Evolutionary conservation across 2,113 vertebrate genomes (phyloP), one percentile per base, ranked within the genome.

Genomic region (Oophaga pumilio): DNA sequence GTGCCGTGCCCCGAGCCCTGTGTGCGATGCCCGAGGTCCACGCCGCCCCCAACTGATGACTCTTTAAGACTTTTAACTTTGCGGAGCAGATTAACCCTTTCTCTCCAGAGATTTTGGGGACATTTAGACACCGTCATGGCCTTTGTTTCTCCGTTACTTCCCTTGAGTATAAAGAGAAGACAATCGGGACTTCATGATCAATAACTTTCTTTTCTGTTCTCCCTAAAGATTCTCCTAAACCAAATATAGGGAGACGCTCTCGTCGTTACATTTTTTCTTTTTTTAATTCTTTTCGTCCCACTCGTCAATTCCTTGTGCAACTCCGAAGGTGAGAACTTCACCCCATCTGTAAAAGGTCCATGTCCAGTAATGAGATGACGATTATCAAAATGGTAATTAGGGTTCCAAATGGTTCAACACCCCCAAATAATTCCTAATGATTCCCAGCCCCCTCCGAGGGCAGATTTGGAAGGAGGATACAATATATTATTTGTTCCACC

Each of bases 11-110:
- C 93, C 90, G 90, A 89, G 90, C 92, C 93, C 92, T 94, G 93
- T 93, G 94, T 93, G 93, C 89, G 89, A 91, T 94, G 91, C 90
- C 91, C 92, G 91, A 76, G 86, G 95, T 94, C 93, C 92, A 94
- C 92, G 92, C 92, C 90, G 82, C 85, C 89, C 91, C 91, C 91
- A 93, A 94, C 91, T 92, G 92, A 94, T 92, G 89, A 22, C 91
- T 92, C 90, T 94, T 91, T 91, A 91, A 92, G 90, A 85, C 91
- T 89, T 89, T 15, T 43, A 49, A 59, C 18, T 52, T 50, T 28
- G 59, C 22, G n/a, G 22, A 68, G 20, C 26, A 2, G 0, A 56
- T 79, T 86, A 86, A 86, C 85, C 76, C 85, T 57, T 79, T 66
- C 62, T 12, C 57, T 84, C 24, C 66, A 49, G 69, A 73, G 6